Base-by-base conservation (phyloP, 2,888 invertebrate genomes). In the Papilio elwesi region DNA sequence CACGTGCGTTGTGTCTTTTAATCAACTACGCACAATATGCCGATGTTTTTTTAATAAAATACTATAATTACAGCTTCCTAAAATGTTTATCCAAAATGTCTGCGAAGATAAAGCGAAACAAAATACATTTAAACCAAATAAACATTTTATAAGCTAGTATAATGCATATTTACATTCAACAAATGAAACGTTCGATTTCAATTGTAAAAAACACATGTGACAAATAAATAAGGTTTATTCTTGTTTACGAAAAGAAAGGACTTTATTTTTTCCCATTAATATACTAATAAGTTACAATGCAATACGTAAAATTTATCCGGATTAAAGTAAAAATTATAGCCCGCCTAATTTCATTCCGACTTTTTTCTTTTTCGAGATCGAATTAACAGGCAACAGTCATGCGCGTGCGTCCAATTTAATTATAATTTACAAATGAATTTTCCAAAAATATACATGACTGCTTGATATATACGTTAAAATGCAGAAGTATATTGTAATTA, bases 351-450 rank as follows among this genome's bases (percentile, higher is more conserved):
- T 65, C 8, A 43, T 52, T 13, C 12, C 1, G 13, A n/a, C 13
- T 51, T 59, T 66, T 65, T 64, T 47, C 36, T 38, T 47, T 49
- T 55, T 65, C 51, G 13, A 26, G 59, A 51, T 43, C 43, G 43
- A 59, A 66, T 66, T 59, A 47, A 71, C n/a, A 70, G 38, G 38
- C 57, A 65, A 51, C 57, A 51, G 43, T 71, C 71, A 71, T 59
- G 43, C 16, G 49, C 13, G 59, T 43, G 59, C 51, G 10, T 66
- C 15, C 51, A 66, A 65, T 64, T 55, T 52, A 0, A 26, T 57
- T 49, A 49, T 49, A 66, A 26, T 71, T 66, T 57, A 15, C 12
- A 38, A 38, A 59, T 11, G 10, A 51, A 38, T 36, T 63, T 52
- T 6, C 12, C 36, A 49, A 70, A 49, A 70, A 4, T 36, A 38